These are phyloP conservation scores for Colossoma macropomum DNA, from an alignment of 2,113 vertebrate genomes.

Conservation along the genomic window DNA sequence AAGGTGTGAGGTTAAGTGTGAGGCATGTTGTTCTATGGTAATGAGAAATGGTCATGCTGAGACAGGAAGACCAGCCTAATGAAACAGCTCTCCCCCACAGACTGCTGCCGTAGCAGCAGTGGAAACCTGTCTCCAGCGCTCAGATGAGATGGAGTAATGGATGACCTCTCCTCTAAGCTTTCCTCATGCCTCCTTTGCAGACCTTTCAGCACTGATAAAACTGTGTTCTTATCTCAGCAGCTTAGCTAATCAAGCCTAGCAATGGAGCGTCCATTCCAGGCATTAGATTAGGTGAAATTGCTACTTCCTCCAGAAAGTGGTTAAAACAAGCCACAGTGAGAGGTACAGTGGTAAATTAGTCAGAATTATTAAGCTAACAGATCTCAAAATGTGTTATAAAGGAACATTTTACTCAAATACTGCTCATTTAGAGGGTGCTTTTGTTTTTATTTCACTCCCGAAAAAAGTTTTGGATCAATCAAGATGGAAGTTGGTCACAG, in stretches of 20 bases:
- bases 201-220: background rate
- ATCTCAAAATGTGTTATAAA: too few relatives aligned
- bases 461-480: too few relatives aligned
- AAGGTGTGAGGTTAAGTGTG: background rate
- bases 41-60: conserved; percentile 13
- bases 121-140: background rate
- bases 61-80: background rate
- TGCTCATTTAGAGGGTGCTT: too few relatives aligned
- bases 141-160: conserved; percentile 29
- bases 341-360: too few relatives aligned
- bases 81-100: conserved; percentile 10
- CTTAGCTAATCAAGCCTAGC: background rate
- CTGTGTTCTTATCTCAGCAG: background rate
- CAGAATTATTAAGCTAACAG: too few relatives aligned
- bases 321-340: too few relatives aligned
- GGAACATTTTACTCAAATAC: too few relatives aligned
- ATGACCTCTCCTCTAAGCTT: conserved; percentile 11
- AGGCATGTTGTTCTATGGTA: background rate
- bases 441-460: too few relatives aligned
- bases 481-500: too few relatives aligned
- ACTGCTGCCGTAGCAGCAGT: background rate
- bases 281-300: background rate
- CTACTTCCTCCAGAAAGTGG: too few relatives aligned
- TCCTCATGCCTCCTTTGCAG: background rate
- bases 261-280: background rate